A percentile compares a stretch with the other conserved stretches of the same genome.
Conservation (phyloP, 2,888 invertebrate genomes). For the Blera fallax region DNA sequence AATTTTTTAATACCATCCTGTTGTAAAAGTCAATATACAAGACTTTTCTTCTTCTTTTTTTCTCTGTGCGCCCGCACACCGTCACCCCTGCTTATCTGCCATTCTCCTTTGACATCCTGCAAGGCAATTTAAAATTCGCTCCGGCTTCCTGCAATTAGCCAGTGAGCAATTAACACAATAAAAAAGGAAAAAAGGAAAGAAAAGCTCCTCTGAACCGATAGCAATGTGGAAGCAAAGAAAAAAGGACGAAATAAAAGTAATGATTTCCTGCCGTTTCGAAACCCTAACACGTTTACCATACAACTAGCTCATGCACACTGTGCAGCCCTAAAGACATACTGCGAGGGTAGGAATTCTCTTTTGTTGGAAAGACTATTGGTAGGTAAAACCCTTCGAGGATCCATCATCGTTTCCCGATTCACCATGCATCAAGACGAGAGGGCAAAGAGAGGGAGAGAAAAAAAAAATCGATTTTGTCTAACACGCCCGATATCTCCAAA, state of each 20-base stretch:
- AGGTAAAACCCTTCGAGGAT: conserved; percentile 42
- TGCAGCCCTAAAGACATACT: conserved; percentile 15
- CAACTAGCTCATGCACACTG: conserved; percentile 26
- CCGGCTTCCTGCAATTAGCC: conserved; percentile 70
- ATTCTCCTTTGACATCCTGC: conserved; percentile 60
- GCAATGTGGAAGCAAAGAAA: conserved; percentile 10
- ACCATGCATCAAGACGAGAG: conserved; percentile 13
- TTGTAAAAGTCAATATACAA: conserved; percentile 3
- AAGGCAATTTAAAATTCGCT: conserved; percentile 68
- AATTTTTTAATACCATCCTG: not conserved
- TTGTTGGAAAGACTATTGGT: not conserved
- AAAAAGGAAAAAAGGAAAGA: conserved; percentile 38
- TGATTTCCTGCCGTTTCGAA: conserved; percentile 66
- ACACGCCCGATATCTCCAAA: conserved; percentile 36
- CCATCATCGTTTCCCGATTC: conserved; percentile 64
- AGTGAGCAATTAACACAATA: conserved; percentile 68
- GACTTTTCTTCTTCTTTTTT: no score
- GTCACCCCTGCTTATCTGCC: conserved; percentile 3
- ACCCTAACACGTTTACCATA: conserved; percentile 53
- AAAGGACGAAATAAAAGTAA: conserved; percentile 69
- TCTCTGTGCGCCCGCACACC: no score
- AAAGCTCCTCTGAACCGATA: conserved; percentile 52
- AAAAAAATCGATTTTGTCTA: conserved; percentile 54
- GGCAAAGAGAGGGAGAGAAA: not conserved
- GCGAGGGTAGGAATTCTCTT: not conserved